phyloP scores from a whole-genome alignment of 2,888 invertebrate species.

The Sycophila texana region DNA sequence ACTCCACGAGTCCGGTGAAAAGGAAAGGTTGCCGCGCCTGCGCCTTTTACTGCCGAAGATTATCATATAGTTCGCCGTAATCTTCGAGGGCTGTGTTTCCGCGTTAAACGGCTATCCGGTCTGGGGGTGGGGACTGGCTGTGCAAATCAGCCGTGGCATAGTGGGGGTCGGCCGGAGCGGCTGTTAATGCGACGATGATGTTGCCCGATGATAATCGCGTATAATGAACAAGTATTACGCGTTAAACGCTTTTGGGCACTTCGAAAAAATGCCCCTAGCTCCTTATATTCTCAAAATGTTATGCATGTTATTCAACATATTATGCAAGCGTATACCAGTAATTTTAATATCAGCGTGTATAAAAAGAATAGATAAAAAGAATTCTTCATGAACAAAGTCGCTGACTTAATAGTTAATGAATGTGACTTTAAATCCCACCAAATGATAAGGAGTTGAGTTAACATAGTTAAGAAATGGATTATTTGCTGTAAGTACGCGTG shows the following conservation, averaged over 20 bases:
- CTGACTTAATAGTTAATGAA: no score
- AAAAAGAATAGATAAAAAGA: no score
- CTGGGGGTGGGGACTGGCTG: neutral
- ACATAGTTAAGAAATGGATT: no score
- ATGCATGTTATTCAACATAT: no score
- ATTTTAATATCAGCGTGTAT: no score
- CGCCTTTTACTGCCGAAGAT: constrained; percentile 9
- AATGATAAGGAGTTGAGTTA: no score
- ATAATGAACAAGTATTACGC: constrained; percentile 6
- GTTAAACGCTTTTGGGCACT: neutral
- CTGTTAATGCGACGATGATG: constrained; percentile 15
- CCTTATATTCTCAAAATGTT: no score
- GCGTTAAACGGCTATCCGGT: constrained; percentile 6
- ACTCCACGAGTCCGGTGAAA: no score
- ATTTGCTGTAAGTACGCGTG: no score
- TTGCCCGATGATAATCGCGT: constrained; percentile 11
- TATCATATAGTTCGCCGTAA: constrained; percentile 8
- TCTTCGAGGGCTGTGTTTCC: neutral
- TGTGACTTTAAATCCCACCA: no score
- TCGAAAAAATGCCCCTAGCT: neutral
- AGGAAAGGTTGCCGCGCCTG: neutral
- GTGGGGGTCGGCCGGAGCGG: neutral
- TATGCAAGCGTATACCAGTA: no score
- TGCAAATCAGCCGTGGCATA: neutral
- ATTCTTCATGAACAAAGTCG: no score